Base-by-base conservation (phyloP, 2,797 vertebrate species). In the Geotria australis region DNA sequence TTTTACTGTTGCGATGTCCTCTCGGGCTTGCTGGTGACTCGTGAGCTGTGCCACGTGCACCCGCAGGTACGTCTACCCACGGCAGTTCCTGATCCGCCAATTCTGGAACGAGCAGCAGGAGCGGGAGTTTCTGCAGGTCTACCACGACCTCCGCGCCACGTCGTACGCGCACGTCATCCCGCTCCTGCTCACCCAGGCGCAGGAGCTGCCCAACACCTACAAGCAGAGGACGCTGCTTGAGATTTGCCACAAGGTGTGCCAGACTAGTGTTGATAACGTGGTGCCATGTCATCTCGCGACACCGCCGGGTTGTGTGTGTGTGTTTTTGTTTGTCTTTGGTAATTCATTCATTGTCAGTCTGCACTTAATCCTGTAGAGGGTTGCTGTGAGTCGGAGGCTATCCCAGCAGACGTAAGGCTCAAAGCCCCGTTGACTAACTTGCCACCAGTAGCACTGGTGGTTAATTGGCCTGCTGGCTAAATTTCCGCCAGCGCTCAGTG, bases 51-150 rank as follows among this genome's bases (percentile, higher is more conserved):
- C 24, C 24, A 5, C 24, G 24, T 5, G 24, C 24, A n/a, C 58
- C 14, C 48, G 15, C 57, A 95, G 88, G 84, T 94, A 91, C 61
- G 65, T 83, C 55, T 94, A 80, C 67, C 88, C 88, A 1, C 76
- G 85, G 7, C 88, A 94, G 71, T 62, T 94, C 60, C 72, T 96
- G 58, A 72, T 85, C 60, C 79, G 71, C 5, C 68, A 94, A 62
- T 96, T 96, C 71, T 94, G 88, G 88, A 89, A 76, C 3, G 71
- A 75, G 1, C 59, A 60, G 59, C 85, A 93, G 71, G 73, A 74
- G 61, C 38, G 63, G 1, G 77, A 83, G 57, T 96, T 85, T 67
- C 72, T 73, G 63, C 66, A 66, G 1, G 46, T 70, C n/a, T 80
- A 91, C 57, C 79, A 85, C n/a, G 51, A 61, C 8, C 57, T 67